Percentiles rank a stretch among this genome's conserved stretches.
These are phyloP conservation scores for Ginglymostoma cirratum DNA, from an alignment of 2,113 vertebrate genomes.

Conservation along the genomic window DNA sequence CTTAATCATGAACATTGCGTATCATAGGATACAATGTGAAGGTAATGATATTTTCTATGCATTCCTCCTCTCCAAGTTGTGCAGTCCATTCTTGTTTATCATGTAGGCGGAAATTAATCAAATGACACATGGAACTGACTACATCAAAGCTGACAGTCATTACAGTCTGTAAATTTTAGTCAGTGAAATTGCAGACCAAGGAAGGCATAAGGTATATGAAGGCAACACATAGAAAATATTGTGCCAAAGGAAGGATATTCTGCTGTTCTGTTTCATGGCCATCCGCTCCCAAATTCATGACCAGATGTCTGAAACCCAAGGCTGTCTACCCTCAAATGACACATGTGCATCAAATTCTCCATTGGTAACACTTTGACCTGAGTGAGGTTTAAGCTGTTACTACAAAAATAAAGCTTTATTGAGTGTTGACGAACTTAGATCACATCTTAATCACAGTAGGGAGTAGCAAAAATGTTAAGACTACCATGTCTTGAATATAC, in stretches of 20 bases:
- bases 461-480: background rate
- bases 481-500: background rate
- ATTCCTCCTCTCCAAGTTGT: background rate
- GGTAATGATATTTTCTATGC: background rate
- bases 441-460: background rate
- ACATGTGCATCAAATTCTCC: background rate
- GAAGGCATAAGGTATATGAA: background rate
- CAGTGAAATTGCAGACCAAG: background rate
- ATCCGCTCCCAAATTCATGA: background rate
- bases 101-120: no score
- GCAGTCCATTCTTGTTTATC: background rate
- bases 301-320: background rate
- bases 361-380: background rate
- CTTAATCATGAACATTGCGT: background rate
- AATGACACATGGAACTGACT: background rate
- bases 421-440: background rate
- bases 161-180: background rate
- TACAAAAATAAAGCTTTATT: background rate
- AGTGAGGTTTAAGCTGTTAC: background rate
- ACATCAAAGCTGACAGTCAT: background rate
- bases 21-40: background rate
- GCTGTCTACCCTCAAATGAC: background rate
- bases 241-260: background rate
- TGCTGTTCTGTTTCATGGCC: background rate
- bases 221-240: background rate